Base-by-base conservation (phyloP, 2,113 vertebrate species). In the Lanius collurio region DNA sequence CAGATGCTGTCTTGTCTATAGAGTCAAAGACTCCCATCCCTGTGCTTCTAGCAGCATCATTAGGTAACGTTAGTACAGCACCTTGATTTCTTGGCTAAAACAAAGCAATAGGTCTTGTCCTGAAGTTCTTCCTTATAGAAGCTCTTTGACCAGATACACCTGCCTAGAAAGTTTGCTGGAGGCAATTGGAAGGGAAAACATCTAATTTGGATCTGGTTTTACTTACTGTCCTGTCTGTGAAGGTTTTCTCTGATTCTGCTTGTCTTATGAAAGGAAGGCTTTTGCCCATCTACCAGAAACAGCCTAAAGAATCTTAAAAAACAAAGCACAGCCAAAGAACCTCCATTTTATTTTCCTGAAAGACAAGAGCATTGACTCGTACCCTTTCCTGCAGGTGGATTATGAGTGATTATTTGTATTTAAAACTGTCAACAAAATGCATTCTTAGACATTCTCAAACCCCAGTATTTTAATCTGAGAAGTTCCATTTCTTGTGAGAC, bases 1-100 rank as follows among this genome's bases (percentile, higher is more conserved):
- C 21, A 39, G 14, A 3, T 5, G 0, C 5, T 50, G 23, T 47
- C 28, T 76, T 77, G 46, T 27, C 39, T 39, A 0, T 3, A 13
- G 15, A 63, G 22, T 55, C n/a, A 44, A 55, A 67, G 79, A 22
- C 23, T 86, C 5, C 0, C 1, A 3, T 55, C 33, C 35, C 52
- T 7, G 3, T 62, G 28, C 24, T 64, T 81, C 74, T 22, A 47
- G 49, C 57, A 74, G 24, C 8, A 28, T 39, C 21, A 15, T 33
- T 57, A 39, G 42, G 12, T 63, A 69, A 26, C 3, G 5, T 35
- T 83, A n/a, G 21, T 35, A 15, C 22, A 60, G n/a, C 46, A n/a
- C 16, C 50, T 55, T 5, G 8, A 14, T 78, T 78, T 80, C 35
- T 73, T 73, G 28, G 21, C 84, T 80, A 39, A 26, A 56, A 68